Conservation (phyloP, 2,113 vertebrate genomes). For the Amphiprion percula region DNA sequence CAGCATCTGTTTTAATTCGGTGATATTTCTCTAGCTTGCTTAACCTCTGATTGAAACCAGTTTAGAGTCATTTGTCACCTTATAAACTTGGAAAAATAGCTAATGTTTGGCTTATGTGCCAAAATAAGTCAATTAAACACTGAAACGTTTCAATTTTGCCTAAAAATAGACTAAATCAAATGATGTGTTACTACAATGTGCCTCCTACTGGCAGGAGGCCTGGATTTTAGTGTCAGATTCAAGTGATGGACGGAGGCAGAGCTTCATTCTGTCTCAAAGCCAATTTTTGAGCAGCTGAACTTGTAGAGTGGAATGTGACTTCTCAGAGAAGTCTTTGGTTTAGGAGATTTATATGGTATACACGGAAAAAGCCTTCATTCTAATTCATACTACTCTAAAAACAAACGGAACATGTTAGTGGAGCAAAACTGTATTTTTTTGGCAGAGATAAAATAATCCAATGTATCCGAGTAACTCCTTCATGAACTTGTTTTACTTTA, state of each 20-base stretch:
- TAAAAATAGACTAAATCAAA: slow-evolving; percentile 21
- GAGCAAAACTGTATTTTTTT: slow-evolving; percentile 1
- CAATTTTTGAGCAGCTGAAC: neutral
- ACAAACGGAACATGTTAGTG: neutral
- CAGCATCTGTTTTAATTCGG: slow-evolving; percentile 36
- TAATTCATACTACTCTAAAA: neutral
- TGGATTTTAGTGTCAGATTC: slow-evolving; percentile 22
- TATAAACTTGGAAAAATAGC: slow-evolving; percentile 1
- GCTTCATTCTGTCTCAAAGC: neutral
- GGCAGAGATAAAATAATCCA: slow-evolving; percentile 10
- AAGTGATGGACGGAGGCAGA: neutral
- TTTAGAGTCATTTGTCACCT: slow-evolving; percentile 4
- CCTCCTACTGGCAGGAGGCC: neutral
- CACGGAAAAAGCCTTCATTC: neutral
- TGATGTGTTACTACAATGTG: neutral
- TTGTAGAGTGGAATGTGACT: neutral
- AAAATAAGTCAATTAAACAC: neutral
- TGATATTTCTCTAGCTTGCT: neutral
- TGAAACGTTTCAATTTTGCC: neutral
- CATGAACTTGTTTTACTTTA: neutral
- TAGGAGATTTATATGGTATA: neutral
- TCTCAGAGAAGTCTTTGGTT: slow-evolving; percentile 5
- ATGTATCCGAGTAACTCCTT: neutral
- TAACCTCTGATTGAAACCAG: neutral
- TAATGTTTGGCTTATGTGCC: slow-evolving; percentile 1